These are phyloP conservation scores for Neosalanx taihuensis DNA, from an alignment of 2,797 vertebrate species.

Conservation along the genomic window DNA sequence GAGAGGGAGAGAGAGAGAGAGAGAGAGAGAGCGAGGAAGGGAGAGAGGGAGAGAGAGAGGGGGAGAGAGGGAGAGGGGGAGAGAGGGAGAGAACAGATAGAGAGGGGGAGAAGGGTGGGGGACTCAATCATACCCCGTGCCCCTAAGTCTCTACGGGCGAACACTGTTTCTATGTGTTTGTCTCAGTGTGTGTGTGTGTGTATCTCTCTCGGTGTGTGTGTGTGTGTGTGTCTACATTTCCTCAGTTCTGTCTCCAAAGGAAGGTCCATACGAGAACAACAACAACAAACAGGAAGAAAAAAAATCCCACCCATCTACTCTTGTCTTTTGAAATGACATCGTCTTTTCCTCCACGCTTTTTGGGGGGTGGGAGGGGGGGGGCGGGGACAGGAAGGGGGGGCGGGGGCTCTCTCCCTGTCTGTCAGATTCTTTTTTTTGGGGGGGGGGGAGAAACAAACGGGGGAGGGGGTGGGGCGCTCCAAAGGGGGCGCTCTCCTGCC, in stretches of 20 bases:
- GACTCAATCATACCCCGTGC: neutral
- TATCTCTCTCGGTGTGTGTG: slow-evolving; percentile 4
- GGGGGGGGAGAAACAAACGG: neutral
- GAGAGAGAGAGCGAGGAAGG: no score
- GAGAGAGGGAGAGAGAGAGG: no score
- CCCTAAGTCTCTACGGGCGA: neutral
- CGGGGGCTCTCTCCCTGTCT: slow-evolving; percentile 50
- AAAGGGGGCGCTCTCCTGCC: slow-evolving; percentile 65
- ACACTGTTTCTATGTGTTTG: no score
- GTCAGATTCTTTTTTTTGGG: neutral
- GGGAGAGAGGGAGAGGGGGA: no score
- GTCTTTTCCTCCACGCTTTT: slow-evolving; percentile 61
- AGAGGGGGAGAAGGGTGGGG: no score
- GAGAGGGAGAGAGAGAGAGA: no score
- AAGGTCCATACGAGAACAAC: slow-evolving; percentile 28
- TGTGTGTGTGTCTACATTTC: neutral
- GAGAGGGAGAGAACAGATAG: no score
- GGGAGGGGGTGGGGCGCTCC: slow-evolving; percentile 46
- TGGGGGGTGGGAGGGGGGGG: neutral
- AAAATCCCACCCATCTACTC: slow-evolving; percentile 44
- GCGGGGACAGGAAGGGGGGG: slow-evolving; percentile 58
- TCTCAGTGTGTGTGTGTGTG: neutral
- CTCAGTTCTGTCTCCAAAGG: slow-evolving; percentile 26
- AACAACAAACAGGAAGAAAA: slow-evolving; percentile 17
- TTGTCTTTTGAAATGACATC: slow-evolving; percentile 57